Evolutionary conservation across 2,797 vertebrate species (phyloP).

Genomic region (Eleutherodactylus coqui): DNA sequence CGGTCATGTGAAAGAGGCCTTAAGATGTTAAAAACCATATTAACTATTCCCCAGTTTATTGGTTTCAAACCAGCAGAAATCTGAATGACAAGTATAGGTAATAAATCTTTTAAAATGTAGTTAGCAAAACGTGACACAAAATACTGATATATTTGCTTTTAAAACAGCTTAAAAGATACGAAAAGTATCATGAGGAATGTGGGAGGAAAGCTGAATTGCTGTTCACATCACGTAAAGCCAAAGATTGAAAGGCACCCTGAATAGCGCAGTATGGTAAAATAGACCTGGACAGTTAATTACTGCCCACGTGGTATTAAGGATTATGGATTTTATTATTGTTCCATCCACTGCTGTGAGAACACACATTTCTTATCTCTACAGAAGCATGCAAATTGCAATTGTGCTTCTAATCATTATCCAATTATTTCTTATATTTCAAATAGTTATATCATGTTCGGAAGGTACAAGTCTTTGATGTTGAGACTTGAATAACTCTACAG

Average conservation of each 20-base stretch:
- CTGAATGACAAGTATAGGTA: neutral
- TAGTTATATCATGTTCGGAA: constrained; percentile 33
- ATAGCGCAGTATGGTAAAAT: constrained; percentile 33
- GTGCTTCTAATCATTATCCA: constrained; percentile 54
- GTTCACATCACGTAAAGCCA: constrained; percentile 42
- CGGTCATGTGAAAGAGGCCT: neutral
- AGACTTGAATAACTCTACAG: constrained; percentile 38
- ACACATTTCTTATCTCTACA: constrained; percentile 51
- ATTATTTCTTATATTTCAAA: constrained; percentile 56
- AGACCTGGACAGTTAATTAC: constrained; percentile 44
- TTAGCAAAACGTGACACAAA: neutral
- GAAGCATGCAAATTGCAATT: constrained; percentile 51
- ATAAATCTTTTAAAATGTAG: neutral
- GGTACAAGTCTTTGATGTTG: constrained; percentile 44
- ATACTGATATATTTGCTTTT: neutral
- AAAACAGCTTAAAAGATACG: constrained; percentile 8
- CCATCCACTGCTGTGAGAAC: constrained; percentile 43
- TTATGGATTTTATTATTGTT: constrained; percentile 55
- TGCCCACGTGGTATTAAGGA: constrained; percentile 48
- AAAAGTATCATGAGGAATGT: constrained; percentile 2
- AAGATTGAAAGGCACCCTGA: constrained; percentile 49
- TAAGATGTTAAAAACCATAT: neutral
- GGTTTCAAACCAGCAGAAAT: neutral
- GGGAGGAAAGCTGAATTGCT: constrained; percentile 26
- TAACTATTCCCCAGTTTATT: neutral